Base-by-base conservation (phyloP, 2,888 invertebrate species). In the Drosophila lutescens region DNA sequence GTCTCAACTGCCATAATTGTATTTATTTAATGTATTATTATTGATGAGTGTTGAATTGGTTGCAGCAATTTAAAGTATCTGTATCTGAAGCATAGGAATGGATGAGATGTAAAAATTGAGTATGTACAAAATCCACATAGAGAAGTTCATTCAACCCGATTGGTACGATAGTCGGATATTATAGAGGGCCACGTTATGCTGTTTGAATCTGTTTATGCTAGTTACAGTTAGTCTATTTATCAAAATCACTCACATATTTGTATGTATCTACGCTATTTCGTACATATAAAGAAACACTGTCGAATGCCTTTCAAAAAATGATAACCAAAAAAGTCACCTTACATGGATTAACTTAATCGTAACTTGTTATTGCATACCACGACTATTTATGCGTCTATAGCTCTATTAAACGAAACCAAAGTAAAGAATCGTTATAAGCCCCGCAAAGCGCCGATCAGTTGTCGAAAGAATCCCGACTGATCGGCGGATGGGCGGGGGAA, bases 321-420 rank as follows among this genome's bases (percentile, higher is more conserved):
- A 88, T 82, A 85, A 63, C 71, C 47, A 69, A 69, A 77, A 36
- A 43, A 56, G 49, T 60, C 58, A 68, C 56, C 51, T 49, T 72
- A 72, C 72, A 51, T 53, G 50, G 61, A 72, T 67, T 59, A 76
- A 67, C 56, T 23, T 79, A 79, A 62, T 83, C 73, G 75, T 71
- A 86, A 87, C 77, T 89, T 86, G 89, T 86, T 86, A 85, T 86
- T 82, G 83, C 79, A 74, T 78, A 74, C 46, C 67, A 57, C 63
- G 69, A 57, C 72, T 77, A 72, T 69, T 69, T 56, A 74, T 68
- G 60, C 60, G 59, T 49, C 58, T 72, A 76, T 54, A 76, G 63
- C 62, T 62, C 50, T 66, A 69, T 59, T 53, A 41, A 72, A 54
- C 40, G 20, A 72, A 60, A 59, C 30, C 20, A 38, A 43, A 61